phyloP scores from a whole-genome alignment of 2,113 vertebrate genomes.

The Meleagris gallopavo region DNA sequence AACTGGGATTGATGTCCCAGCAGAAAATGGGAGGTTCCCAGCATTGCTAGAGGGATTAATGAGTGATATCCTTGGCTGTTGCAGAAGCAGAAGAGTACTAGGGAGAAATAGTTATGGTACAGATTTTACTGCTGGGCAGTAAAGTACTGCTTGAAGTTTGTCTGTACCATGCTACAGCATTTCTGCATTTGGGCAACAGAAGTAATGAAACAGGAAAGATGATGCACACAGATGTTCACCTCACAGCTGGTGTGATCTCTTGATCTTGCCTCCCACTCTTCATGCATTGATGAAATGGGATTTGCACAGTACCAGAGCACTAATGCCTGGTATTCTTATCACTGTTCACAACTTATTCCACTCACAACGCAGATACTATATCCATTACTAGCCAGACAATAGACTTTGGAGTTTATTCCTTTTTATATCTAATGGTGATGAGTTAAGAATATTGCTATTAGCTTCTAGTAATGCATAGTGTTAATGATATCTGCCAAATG shows the following conservation, averaged over 20 bases:
- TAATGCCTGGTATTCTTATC: background rate
- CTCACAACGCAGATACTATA: background rate
- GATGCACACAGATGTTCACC: background rate
- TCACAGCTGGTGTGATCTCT: background rate
- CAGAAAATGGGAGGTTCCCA: background rate
- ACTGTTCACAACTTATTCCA: conserved; percentile 2
- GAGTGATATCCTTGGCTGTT: background rate
- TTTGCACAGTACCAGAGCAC: background rate
- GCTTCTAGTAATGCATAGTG: background rate
- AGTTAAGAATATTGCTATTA: conserved; percentile 44
- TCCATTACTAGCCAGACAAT: conserved; percentile 24
- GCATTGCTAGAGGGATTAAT: background rate
- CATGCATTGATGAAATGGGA: background rate
- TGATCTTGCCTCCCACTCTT: background rate
- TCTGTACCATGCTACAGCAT: background rate
- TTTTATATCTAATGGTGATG: background rate
- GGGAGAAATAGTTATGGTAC: background rate
- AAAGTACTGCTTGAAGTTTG: background rate
- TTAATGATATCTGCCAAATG: conserved; percentile 1
- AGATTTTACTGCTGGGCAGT: background rate
- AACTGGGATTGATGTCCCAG: background rate
- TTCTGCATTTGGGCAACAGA: background rate
- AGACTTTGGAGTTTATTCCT: background rate
- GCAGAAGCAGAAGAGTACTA: background rate
- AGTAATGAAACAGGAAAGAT: background rate